A percentile compares a stretch with the other conserved stretches of the same genome.
Conservation (phyloP, 23 tunicate genomes). For the Trididemnum nubilum region DNA sequence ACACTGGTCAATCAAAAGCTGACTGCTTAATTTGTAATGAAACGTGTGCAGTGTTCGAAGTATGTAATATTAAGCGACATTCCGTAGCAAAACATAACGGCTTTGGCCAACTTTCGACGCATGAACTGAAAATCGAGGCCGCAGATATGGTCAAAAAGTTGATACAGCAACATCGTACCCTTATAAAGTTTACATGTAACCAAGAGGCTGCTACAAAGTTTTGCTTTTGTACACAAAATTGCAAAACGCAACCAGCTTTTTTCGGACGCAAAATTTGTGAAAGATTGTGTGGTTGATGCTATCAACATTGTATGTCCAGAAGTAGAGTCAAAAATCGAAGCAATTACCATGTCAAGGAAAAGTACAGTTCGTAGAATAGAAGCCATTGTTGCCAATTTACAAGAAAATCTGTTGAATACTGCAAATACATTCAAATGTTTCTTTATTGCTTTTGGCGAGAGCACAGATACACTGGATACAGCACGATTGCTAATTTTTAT, state of each 20-base stretch:
- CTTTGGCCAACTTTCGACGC: background rate
- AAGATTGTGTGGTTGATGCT: conserved; percentile 36
- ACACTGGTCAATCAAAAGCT: conserved; percentile 37
- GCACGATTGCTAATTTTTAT: conserved; percentile 49
- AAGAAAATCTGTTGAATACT: conserved; percentile 6
- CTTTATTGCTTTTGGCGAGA: conserved; percentile 44
- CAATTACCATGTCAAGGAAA: conserved; percentile 32
- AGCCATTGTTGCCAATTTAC: conserved; percentile 17
- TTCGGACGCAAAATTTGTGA: conserved; percentile 44
- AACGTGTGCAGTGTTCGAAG: conserved; percentile 41
- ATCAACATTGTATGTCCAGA: conserved; percentile 44
- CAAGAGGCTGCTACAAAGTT: conserved; percentile 35
- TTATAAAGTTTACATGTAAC: conserved; percentile 16
- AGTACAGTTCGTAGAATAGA: conserved; percentile 49
- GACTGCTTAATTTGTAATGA: conserved; percentile 47
- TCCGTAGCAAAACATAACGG: conserved; percentile 23
- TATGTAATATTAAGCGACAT: conserved; percentile 35
- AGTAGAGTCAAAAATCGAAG: conserved; percentile 20
- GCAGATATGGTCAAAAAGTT: conserved; percentile 28
- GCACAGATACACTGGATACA: conserved; percentile 40
- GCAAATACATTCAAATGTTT: conserved; percentile 14
- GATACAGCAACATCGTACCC: conserved; percentile 18
- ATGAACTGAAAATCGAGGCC: conserved; percentile 36
- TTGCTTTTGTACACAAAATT: conserved; percentile 8
- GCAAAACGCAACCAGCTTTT: conserved; percentile 34